A percentile compares a stretch with the other conserved stretches of the same genome.
Conservation (phyloP, 2,797 vertebrate species). For the Macroramphosus scolopax region DNA sequence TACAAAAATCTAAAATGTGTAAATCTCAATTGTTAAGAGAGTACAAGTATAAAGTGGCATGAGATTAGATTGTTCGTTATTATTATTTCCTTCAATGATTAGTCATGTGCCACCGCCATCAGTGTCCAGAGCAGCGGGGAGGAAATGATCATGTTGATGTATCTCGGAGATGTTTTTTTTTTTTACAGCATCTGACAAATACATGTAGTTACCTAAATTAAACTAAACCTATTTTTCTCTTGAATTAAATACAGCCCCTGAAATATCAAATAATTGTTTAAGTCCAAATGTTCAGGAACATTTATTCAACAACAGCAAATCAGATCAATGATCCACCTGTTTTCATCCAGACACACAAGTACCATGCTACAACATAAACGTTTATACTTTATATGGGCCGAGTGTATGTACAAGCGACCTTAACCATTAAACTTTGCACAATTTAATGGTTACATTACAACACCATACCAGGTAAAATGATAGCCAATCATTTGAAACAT, state of each 20-base stretch:
- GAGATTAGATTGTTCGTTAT: no score
- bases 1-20: no score
- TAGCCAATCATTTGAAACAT: slow-evolving; percentile 80
- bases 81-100: no score
- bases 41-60: no score
- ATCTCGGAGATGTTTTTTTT: no score
- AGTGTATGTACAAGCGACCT: slow-evolving; percentile 83
- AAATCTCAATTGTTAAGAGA: no score
- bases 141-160: no score
- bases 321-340: slow-evolving; percentile 87
- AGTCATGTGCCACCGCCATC: no score
- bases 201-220: no score
- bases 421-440: slow-evolving; percentile 82
- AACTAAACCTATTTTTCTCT: neutral
- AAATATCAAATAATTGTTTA: slow-evolving; percentile 10
- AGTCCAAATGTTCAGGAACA: slow-evolving; percentile 88
- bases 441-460: slow-evolving; percentile 84
- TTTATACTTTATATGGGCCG: slow-evolving; percentile 78
- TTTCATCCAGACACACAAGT: slow-evolving; percentile 87
- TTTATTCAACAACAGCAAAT: slow-evolving; percentile 98
- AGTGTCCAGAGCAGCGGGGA: no score
- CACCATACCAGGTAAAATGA: slow-evolving; percentile 81
- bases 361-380: slow-evolving; percentile 89
- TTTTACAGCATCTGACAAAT: no score
- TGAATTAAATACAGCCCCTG: neutral